Conservation (phyloP, 2,113 vertebrate species). For the Antigone vipio region DNA sequence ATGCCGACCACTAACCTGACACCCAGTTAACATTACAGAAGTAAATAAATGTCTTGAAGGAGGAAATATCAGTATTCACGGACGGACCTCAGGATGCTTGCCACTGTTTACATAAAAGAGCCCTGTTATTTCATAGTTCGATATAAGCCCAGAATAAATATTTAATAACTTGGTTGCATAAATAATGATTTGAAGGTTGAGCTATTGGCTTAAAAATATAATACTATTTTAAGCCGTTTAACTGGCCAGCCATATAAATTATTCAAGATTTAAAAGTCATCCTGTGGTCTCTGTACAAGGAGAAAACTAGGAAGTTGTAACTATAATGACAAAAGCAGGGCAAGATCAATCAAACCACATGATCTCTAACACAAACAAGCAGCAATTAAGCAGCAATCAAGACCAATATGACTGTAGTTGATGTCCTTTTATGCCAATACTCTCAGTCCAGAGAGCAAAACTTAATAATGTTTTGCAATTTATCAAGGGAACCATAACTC, state of each 20-base stretch:
- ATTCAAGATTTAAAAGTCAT: conserved; percentile 61
- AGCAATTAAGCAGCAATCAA: conserved; percentile 72
- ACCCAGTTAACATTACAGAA: not conserved
- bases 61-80: conserved; percentile 20
- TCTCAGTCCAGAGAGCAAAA: conserved; percentile 54
- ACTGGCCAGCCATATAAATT: conserved; percentile 37
- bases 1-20: not conserved
- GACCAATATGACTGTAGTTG: conserved; percentile 49
- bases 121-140: not conserved
- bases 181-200: conserved; percentile 58
- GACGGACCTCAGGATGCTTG: not conserved
- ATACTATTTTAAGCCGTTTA: conserved; percentile 54
- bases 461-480: conserved; percentile 60
- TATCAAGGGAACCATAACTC: conserved; percentile 59
- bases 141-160: conserved; percentile 58
- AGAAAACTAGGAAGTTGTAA: conserved; percentile 64
- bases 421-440: conserved; percentile 64
- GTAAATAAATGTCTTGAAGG: not conserved
- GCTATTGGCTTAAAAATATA: conserved; percentile 42
- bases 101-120: conserved; percentile 10
- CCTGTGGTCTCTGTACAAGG: conserved; percentile 65
- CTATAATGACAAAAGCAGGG: conserved; percentile 62
- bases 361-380: conserved; percentile 67
- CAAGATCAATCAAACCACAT: conserved; percentile 68
- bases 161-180: conserved; percentile 58